These are phyloP conservation scores for Rhingia campestris DNA, from an alignment of 2,888 invertebrate genomes.

Conservation along the genomic window DNA sequence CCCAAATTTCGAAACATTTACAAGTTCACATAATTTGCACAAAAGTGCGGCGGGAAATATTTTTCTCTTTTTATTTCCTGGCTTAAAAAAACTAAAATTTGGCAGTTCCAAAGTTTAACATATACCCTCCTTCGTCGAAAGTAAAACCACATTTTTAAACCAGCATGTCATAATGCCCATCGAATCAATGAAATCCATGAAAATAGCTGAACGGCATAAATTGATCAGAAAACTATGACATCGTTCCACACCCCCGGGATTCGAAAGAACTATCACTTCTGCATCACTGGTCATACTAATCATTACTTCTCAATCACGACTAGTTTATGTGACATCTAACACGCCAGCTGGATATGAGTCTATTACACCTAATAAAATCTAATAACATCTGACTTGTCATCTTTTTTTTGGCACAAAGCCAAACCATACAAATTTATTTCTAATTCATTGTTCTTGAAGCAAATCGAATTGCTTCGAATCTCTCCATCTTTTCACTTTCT, in stretches of 20 bases:
- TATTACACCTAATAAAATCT: conserved; percentile 42
- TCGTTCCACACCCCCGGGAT: neutral
- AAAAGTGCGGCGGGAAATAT: too few relatives aligned
- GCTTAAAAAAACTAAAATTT: too few relatives aligned
- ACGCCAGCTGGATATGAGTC: conserved; percentile 54
- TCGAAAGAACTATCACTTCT: conserved; percentile 20
- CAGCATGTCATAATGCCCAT: neutral
- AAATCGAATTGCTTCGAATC: conserved; percentile 57
- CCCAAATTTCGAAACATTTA: neutral
- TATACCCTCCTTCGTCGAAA: too few relatives aligned
- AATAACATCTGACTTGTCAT: conserved; percentile 61
- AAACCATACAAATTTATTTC: conserved; percentile 26
- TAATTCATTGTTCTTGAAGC: conserved; percentile 38
- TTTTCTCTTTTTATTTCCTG: too few relatives aligned
- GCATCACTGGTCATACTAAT: conserved; percentile 41
- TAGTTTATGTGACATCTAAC: conserved; percentile 67
- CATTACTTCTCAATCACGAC: conserved; percentile 43
- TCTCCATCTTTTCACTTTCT: conserved; percentile 57
- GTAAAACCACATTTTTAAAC: too few relatives aligned
- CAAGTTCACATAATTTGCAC: too few relatives aligned
- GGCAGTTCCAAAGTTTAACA: too few relatives aligned
- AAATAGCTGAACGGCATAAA: neutral
- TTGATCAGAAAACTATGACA: neutral
- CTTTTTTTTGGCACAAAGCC: conserved; percentile 47
- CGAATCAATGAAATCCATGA: too few relatives aligned